phyloP scores from a whole-genome alignment of 2,797 vertebrate genomes.

The Sandelia bainsii region DNA sequence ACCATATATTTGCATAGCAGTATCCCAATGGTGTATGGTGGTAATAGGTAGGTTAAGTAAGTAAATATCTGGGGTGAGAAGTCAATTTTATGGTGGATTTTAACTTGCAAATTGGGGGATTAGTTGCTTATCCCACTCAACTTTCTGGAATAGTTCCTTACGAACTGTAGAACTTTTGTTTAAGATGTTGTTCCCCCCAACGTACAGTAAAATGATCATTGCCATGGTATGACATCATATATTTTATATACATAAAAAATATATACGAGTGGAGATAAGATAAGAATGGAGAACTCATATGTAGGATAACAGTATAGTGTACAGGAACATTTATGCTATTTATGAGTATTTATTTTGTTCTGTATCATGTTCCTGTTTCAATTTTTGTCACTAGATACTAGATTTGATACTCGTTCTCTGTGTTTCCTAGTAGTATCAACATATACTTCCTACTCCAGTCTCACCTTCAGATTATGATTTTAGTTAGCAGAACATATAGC shows the following conservation, averaged over 20 bases:
- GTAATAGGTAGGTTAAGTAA: not conserved
- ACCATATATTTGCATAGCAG: conserved; percentile 41
- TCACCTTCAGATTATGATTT: no score
- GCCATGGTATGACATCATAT: no score
- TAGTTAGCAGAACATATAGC: no score
- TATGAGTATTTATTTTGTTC: not conserved
- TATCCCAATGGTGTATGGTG: not conserved
- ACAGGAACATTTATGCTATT: no score
- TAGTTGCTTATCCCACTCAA: not conserved
- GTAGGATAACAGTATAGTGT: no score
- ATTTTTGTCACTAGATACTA: conserved; percentile 8
- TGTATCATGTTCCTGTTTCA: conserved; percentile 3
- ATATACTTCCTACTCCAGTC: no score
- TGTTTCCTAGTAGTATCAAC: no score
- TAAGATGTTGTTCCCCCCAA: not conserved
- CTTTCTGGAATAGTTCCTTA: not conserved
- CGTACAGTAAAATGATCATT: not conserved
- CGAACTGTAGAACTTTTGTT: not conserved
- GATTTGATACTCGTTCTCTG: not conserved
- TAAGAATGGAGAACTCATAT: no score
- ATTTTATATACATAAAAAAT: no score
- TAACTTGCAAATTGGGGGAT: not conserved
- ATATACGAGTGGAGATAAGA: no score
- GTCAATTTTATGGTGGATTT: not conserved
- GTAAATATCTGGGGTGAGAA: not conserved